These are phyloP conservation scores for Leptobrachium ailaonicum DNA, from an alignment of 2,113 vertebrate species.

Conservation along the genomic window DNA sequence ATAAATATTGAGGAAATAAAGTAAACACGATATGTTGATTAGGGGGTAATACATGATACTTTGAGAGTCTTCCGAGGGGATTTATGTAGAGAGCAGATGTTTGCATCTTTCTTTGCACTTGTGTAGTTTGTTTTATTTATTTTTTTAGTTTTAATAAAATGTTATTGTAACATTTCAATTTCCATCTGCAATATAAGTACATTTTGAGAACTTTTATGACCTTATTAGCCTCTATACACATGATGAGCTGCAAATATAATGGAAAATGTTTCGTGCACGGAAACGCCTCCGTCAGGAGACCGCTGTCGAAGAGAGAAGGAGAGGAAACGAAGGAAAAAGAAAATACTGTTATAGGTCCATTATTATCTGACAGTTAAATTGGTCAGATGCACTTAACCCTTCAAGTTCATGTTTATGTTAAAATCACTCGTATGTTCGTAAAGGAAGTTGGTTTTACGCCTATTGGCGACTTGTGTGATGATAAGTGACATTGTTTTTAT, in stretches of 20 bases:
- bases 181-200: neutral
- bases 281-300: neutral
- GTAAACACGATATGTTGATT: neutral
- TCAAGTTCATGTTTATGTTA: too few relatives aligned
- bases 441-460: too few relatives aligned
- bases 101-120: neutral
- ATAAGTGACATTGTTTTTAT: too few relatives aligned
- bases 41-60: neutral
- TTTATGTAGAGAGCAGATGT: neutral
- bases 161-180: neutral
- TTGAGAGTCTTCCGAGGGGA: neutral
- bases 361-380: too few relatives aligned
- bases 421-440: too few relatives aligned
- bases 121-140: neutral
- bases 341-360: too few relatives aligned
- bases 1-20: neutral
- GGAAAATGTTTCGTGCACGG: neutral
- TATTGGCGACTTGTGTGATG: too few relatives aligned
- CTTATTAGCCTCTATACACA: neutral
- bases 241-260: constrained; percentile 1
- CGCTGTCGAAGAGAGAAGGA: neutral
- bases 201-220: neutral
- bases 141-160: neutral
- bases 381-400: too few relatives aligned
- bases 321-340: too few relatives aligned